Evolutionary conservation across 2,113 vertebrate species (phyloP).

Genomic region (Lucifuga dentata): DNA sequence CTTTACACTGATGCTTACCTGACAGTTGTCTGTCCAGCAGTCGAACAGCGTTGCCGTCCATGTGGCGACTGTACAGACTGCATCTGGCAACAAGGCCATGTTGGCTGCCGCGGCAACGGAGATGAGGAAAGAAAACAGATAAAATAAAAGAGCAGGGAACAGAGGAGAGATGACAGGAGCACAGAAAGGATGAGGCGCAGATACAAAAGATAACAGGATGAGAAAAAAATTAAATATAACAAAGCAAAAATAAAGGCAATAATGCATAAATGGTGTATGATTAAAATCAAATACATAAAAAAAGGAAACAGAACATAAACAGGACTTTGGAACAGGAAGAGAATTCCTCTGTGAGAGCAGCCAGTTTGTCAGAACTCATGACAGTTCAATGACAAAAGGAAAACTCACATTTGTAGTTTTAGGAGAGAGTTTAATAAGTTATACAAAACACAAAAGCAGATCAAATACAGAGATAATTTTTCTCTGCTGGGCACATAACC

Average conservation of each 20-base stretch:
- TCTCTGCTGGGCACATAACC: neutral
- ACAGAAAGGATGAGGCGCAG: neutral
- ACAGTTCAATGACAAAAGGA: constrained; percentile 35
- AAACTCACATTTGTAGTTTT: constrained; percentile 21
- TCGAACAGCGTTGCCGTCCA: constrained; percentile 55
- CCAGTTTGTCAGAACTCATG: neutral
- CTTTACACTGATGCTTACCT: constrained; percentile 54
- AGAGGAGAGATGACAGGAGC: neutral
- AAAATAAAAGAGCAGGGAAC: neutral
- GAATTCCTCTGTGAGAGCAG: neutral
- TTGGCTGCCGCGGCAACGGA: constrained; percentile 58
- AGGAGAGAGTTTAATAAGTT: constrained; percentile 61
- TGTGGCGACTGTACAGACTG: constrained; percentile 79
- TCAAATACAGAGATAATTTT: constrained; percentile 17
- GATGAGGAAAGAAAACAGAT: constrained; percentile 17
- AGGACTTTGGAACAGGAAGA: neutral
- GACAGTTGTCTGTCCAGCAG: constrained; percentile 49
- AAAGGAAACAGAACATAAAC: constrained; percentile 10
- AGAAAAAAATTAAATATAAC: constrained; percentile 16
- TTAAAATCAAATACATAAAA: constrained; percentile 1
- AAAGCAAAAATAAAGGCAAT: constrained; percentile 8
- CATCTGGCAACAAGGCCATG: constrained; percentile 74
- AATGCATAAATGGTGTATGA: neutral
- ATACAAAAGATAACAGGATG: neutral
- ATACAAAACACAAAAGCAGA: constrained; percentile 54